A percentile compares a stretch with the other conserved stretches of the same genome.
Evolutionary conservation across 64 coral and sea anemone species (phyloP).

Genomic region (Cladopsammia gracilis): DNA sequence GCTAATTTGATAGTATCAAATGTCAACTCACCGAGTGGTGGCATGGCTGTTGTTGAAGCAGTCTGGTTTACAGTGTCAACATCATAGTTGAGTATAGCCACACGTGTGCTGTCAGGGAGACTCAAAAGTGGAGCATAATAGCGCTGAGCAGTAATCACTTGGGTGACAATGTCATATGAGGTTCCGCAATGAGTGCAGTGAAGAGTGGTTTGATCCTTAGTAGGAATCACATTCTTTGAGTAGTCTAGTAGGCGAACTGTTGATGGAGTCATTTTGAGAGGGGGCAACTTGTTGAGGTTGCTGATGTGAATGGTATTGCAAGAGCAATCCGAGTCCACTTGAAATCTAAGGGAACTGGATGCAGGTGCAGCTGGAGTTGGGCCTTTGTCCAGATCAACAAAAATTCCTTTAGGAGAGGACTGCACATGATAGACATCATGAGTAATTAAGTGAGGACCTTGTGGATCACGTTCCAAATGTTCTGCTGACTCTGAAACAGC

Average conservation of each 20-base stretch:
- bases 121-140: constrained; percentile 40
- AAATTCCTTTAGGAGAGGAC: too few relatives aligned
- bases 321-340: too few relatives aligned
- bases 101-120: background rate
- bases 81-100: constrained; percentile 31
- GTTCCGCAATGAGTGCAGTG: constrained; percentile 28
- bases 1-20: constrained; percentile 25
- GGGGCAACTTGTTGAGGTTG: too few relatives aligned
- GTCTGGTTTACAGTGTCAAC: constrained; percentile 33
- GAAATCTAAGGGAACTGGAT: too few relatives aligned
- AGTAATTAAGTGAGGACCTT: background rate
- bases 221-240: too few relatives aligned
- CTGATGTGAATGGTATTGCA: too few relatives aligned
- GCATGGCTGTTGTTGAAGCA: background rate
- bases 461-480: background rate
- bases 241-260: too few relatives aligned
- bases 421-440: constrained; percentile 1
- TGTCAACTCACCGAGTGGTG: constrained; percentile 4
- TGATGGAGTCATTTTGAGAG: too few relatives aligned
- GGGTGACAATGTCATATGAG: constrained; percentile 21
- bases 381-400: too few relatives aligned
- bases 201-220: too few relatives aligned
- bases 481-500: background rate
- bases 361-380: too few relatives aligned
- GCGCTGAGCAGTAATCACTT: constrained; percentile 13